Base-by-base conservation (phyloP, 2,888 invertebrate genomes). In the Eustalomyia histrio region DNA sequence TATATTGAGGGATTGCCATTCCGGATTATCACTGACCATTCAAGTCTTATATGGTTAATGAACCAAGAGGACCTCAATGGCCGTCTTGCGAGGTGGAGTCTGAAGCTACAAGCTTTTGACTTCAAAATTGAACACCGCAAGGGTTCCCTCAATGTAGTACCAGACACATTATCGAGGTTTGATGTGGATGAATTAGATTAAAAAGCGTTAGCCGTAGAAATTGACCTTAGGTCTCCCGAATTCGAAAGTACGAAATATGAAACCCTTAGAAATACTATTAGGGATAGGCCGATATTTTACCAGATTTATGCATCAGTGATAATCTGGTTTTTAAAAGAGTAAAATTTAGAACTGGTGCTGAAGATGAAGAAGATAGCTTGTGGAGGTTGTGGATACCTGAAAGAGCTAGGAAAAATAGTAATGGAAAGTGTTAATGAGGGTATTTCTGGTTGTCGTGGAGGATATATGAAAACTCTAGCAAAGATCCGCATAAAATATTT, bases 161-260 rank as follows among this genome's bases (percentile, higher is more conserved):
- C 79, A 2, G 79, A 74, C 9, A 39, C 57, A 0, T 35, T 79
- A 16, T 79, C 74, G 6, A 35, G 71, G 2, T 52, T 69, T 24
- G 68, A 61, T 35, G 53, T 47, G 16, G 60, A 61, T 14, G n/a
- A 35, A 50, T 1, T 60, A 8, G 35, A 35, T 5, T 8, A 52
- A 18, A 17, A 60, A 6, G 5, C 2, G 6, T 16, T 18, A n/a
- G 12, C 16, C 2, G 14, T 14, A 7, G 52, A 52, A 60, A 61
- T 71, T 4, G 52, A 60, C 8, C 18, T 71, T 12, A 33, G 8
- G 2, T 71, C 71, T 9, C 17, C 24, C 1, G 29, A 60, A 12
- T 71, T 71, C 14, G 29, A 71, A 5, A 14, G 24, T 14, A 12
- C 1, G 5, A 14, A n/a, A 12, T 71, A 71, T 14, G 10, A 3